Evolutionary conservation across 2,888 invertebrate species (phyloP).

Genomic region (Ctena decussata): DNA sequence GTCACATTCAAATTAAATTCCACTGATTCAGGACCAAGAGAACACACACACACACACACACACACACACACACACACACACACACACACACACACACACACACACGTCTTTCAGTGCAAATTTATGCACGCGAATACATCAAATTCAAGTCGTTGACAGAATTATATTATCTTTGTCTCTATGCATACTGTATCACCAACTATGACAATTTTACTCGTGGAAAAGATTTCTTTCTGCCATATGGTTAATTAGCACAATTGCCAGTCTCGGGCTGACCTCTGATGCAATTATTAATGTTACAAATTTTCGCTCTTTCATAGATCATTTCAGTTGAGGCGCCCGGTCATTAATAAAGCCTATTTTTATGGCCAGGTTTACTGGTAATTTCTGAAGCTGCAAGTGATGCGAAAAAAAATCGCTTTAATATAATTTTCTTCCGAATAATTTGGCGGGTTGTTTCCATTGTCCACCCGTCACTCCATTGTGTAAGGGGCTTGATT

Average conservation of each 20-base stretch:
- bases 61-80: too few species aligned
- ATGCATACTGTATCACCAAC: too few species aligned
- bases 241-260: not conserved
- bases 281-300: constrained; percentile 1
- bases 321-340: not conserved
- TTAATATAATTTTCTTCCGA: not conserved
- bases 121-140: too few species aligned
- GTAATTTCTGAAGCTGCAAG: not conserved
- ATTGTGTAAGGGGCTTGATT: constrained; percentile 7
- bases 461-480: not conserved
- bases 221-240: not conserved
- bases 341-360: not conserved
- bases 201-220: too few species aligned
- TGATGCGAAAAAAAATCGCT: not conserved
- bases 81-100: too few species aligned
- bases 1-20: too few species aligned
- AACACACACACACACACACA: too few species aligned
- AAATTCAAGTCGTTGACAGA: too few species aligned
- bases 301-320: not conserved
- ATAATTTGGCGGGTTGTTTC: not conserved
- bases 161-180: too few species aligned
- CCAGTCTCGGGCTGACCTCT: not conserved
- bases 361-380: not conserved
- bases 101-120: too few species aligned
- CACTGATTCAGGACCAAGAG: too few species aligned